Evolutionary conservation across 2,888 invertebrate species (phyloP).

Genomic region (Hypselothyrea guttata): DNA sequence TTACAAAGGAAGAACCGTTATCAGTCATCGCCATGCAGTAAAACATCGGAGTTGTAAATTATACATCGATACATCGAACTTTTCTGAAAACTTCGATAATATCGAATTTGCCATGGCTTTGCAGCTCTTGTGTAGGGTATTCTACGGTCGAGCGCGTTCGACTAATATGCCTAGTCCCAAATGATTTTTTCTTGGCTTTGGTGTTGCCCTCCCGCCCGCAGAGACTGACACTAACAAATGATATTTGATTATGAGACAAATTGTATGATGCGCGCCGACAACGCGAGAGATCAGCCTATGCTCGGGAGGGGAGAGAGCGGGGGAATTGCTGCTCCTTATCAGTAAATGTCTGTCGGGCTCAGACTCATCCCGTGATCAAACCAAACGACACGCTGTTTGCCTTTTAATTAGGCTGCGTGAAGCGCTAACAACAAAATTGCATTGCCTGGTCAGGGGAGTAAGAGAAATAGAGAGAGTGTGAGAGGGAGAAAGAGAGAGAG

Average conservation of each 20-base stretch:
- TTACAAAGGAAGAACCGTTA: no score
- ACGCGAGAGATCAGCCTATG: constrained; percentile 18
- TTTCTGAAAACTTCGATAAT: no score
- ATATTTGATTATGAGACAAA: constrained; percentile 78
- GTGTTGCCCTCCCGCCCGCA: constrained; percentile 41
- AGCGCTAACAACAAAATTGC: constrained; percentile 56
- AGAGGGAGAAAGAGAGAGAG: background rate
- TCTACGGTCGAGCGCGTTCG: no score
- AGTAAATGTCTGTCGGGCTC: constrained; percentile 33
- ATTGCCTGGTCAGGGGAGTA: constrained; percentile 21
- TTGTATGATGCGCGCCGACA: constrained; percentile 69
- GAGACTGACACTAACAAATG: constrained; percentile 72
- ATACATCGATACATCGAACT: no score
- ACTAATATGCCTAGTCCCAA: no score
- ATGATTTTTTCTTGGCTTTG: no score
- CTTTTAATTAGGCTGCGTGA: constrained; percentile 73
- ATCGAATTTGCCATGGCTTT: no score
- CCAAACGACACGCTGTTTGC: constrained; percentile 57
- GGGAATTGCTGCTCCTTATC: constrained; percentile 48
- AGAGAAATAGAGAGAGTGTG: background rate
- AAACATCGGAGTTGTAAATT: no score
- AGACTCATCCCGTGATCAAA: constrained; percentile 22
- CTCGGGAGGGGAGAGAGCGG: background rate
- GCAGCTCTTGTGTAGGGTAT: no score
- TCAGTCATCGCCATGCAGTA: no score